These are phyloP conservation scores for Vulpes lagopus DNA, from an alignment of 2,113 vertebrate species.

Conservation along the genomic window DNA sequence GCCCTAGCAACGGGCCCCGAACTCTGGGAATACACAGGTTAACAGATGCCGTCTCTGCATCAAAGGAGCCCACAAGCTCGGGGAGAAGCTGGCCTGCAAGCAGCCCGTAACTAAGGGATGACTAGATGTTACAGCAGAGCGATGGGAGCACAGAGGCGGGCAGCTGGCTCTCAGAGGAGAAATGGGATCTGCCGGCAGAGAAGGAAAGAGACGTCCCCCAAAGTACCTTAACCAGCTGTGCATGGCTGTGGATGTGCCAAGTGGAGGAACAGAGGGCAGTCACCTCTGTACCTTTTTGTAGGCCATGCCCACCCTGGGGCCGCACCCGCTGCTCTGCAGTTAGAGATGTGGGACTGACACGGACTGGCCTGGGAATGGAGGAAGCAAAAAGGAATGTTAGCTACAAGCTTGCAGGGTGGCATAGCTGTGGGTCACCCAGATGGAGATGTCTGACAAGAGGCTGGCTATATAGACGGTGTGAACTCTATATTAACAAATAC, in stretches of 20 bases:
- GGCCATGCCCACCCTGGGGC: no score
- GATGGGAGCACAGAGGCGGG: neutral
- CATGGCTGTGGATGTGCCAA: fast-evolving
- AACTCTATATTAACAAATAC: neutral
- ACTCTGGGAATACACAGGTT: neutral
- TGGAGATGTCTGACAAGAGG: neutral
- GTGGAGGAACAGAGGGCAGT: no score
- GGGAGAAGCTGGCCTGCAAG: no score
- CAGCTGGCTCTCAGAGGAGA: neutral
- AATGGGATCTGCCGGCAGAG: neutral
- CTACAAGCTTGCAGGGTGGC: neutral
- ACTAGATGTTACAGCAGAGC: fast-evolving
- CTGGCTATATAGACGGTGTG: neutral
- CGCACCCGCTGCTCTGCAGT: neutral
- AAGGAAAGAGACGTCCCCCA: neutral
- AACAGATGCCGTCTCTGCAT: neutral
- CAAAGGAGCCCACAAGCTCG: neutral
- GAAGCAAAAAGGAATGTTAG: neutral
- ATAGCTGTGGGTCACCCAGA: neutral
- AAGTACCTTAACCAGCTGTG: fast-evolving
- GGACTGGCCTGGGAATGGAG: neutral
- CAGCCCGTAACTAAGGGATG: neutral
- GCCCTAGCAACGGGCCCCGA: neutral
- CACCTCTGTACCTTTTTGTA: no score
- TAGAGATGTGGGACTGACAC: neutral